Evolutionary conservation across 2,113 vertebrate species (phyloP), one percentile per base, ranked within the genome.

Genomic region (Percopsis transmontana): DNA sequence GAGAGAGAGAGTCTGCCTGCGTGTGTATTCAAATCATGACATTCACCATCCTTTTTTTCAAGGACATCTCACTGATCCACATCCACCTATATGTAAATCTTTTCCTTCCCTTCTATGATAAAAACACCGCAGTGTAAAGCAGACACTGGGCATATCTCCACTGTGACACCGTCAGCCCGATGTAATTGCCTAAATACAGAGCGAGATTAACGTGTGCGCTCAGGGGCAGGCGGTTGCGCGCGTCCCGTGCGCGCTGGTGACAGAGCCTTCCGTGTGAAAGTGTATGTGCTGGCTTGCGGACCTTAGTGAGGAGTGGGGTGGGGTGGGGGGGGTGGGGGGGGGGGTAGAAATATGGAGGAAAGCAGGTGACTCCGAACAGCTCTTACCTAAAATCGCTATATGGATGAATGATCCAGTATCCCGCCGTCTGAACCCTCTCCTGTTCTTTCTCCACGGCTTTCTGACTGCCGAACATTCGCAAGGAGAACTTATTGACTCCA

Each of bases 311-410:
- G 42, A 18, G 56, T 40, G 50, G 58, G 27, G 59, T 44, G 62
- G 56, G 24, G 54, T 44, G 66, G 59, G 59, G 73, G 77, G 82
- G 76, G 58, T 70, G 59, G 70, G 64, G 73, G 74, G 62, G 57
- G 72, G 74, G 62, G 76, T 58, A 52, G 58, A 41, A 44, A 12
- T 67, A 48, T 58, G 51, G 62, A 60, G 47, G 18, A 72, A 76
- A 82, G 76, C 85, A 90, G 92, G 87, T 89, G 90, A 91, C 86
- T 89, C 73, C 82, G 7, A 7, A 16, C 15, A 79, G 79, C 72
- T 72, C 93, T 95, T 94, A 99, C 97, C 97, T 97, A 95, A 99
- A 99, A 90, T 99, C 97, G 84, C 97, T 99, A 92, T 99, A 98
- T 2, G 96, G 97, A 88, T 99, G 97, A 91, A 99, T 99, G 89